phyloP scores from a whole-genome alignment of 2,797 vertebrate genomes.

The Megaceryle alcyon region DNA sequence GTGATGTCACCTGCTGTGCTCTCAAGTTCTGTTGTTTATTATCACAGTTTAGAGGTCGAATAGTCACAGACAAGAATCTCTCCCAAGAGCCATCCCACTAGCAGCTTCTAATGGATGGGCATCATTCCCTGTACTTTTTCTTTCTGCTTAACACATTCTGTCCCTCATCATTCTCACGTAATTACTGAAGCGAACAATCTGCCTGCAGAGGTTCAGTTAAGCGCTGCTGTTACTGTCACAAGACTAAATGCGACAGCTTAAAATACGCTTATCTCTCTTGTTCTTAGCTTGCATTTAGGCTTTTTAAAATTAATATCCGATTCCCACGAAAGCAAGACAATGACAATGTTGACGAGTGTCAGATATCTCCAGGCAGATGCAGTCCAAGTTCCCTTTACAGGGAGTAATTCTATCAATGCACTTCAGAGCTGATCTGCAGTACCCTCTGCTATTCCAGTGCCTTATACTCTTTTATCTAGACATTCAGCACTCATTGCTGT shows the following conservation, averaged over 20 bases:
- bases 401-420: conserved; percentile 42
- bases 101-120: conserved; percentile 29
- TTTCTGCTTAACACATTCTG: conserved; percentile 14
- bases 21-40: conserved; percentile 17
- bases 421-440: neutral
- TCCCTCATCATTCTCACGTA: neutral
- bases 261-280: neutral
- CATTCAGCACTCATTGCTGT: neutral
- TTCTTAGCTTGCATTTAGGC: conserved; percentile 5
- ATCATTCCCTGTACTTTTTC: neutral
- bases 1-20: neutral
- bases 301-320: conserved; percentile 55
- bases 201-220: neutral
- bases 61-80: neutral
- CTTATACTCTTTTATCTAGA: conserved; percentile 34
- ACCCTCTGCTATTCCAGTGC: neutral
- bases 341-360: conserved; percentile 30
- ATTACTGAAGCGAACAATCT: conserved; percentile 23
- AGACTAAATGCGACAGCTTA: neutral
- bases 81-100: conserved; percentile 34
- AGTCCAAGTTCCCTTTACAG: neutral
- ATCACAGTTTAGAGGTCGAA: neutral
- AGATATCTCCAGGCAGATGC: conserved; percentile 16
- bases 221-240: neutral
- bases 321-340: conserved; percentile 25